Conservation (phyloP, 2,888 invertebrate genomes). For the Cantharis lateralis region DNA sequence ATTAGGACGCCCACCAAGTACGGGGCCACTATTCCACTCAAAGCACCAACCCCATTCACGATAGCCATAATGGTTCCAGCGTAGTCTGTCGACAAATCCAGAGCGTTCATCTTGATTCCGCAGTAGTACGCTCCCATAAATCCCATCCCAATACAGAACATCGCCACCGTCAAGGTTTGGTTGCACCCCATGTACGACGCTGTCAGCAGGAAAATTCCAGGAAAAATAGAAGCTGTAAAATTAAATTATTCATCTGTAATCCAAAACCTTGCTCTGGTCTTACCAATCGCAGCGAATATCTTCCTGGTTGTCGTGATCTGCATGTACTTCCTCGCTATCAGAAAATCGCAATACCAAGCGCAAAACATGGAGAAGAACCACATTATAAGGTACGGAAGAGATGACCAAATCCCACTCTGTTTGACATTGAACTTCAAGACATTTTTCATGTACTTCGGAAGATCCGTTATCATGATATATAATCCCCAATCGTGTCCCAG, state of each 20-base stretch:
- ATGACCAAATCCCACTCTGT: conserved; percentile 65
- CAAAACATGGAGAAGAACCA: conserved; percentile 57
- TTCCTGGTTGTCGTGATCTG: not conserved
- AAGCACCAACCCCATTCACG: conserved; percentile 65
- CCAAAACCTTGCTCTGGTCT: not conserved
- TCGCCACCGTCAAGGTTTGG: conserved; percentile 55
- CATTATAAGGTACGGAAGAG: conserved; percentile 69
- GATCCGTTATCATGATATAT: conserved; percentile 71
- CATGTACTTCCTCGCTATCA: not conserved
- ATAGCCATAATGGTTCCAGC: conserved; percentile 69
- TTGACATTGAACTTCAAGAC: conserved; percentile 68
- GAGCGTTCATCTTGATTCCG: conserved; percentile 68
- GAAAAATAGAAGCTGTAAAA: conserved; percentile 63
- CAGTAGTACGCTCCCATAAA: conserved; percentile 74
- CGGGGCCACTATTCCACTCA: conserved; percentile 66
- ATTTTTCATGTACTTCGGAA: conserved; percentile 72
- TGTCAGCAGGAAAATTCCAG: conserved; percentile 65
- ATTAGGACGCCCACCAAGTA: conserved; percentile 65
- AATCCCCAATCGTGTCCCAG: conserved; percentile 73
- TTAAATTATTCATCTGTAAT: not conserved
- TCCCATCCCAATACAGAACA: conserved; percentile 66
- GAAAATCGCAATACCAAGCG: not conserved
- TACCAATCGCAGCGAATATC: not conserved
- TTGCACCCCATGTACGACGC: conserved; percentile 69
- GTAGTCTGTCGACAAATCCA: conserved; percentile 68